phyloP scores from a whole-genome alignment of 2,113 vertebrate species.

The Chaetorhynchus papuensis region DNA sequence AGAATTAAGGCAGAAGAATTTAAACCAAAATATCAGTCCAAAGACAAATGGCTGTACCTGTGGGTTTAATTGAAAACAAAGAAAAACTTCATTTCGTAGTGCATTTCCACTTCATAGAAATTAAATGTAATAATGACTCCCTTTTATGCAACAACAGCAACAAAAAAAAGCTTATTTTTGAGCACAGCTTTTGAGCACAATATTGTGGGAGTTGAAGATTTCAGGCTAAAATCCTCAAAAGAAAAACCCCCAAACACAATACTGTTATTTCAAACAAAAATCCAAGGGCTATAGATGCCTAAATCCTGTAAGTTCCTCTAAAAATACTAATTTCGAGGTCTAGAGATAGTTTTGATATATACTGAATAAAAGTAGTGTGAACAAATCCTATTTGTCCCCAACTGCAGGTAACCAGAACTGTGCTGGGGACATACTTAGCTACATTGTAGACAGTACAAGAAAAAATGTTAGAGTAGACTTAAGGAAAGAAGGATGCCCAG shows the following conservation, averaged over 20 bases:
- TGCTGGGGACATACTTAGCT: neutral
- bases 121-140: neutral
- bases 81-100: neutral
- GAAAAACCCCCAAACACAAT: accelerated
- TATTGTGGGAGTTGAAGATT: neutral
- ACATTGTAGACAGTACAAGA: neutral
- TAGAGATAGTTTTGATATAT: neutral
- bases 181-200: neutral
- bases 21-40: neutral
- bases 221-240: neutral
- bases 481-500: neutral
- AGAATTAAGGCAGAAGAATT: neutral
- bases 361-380: neutral
- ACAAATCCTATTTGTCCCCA: neutral
- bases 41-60: neutral
- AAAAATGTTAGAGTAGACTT: neutral
- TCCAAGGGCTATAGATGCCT: neutral
- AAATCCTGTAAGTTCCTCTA: neutral
- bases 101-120: neutral
- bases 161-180: neutral
- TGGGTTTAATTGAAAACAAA: neutral
- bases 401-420: neutral
- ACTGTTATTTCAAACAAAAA: neutral
- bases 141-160: neutral
- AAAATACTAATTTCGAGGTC: neutral